Percentiles rank a stretch among this genome's conserved stretches.
Conservation (phyloP, 35 echinoderm and acorn worm genomes). For the Stichopus chloronotus region DNA sequence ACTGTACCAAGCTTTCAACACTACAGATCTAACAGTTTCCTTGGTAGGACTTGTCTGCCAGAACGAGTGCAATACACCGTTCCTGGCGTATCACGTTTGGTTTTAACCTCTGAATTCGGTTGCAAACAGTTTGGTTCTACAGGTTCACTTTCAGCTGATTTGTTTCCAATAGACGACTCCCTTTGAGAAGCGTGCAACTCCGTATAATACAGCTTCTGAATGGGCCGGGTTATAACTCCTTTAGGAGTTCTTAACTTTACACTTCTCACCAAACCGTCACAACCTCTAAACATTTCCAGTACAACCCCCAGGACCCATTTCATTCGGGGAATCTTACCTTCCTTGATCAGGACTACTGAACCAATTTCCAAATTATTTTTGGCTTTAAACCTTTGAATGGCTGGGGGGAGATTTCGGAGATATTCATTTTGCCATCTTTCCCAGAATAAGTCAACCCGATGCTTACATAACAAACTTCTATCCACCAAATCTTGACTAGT, state of each 20-base stretch:
- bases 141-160: not conserved
- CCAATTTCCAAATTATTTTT: constrained; percentile 40
- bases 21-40: not conserved
- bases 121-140: not conserved
- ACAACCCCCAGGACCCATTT: constrained; percentile 40
- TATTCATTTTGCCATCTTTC: constrained; percentile 46
- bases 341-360: constrained; percentile 42
- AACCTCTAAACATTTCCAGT: constrained; percentile 6
- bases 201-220: not conserved
- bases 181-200: constrained; percentile 1
- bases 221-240: not conserved
- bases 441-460: constrained; percentile 8
- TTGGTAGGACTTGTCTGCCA: not conserved
- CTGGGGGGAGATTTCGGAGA: constrained; percentile 32
- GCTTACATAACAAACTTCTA: constrained; percentile 28
- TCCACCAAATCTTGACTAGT: constrained; percentile 25
- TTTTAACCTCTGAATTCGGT: not conserved
- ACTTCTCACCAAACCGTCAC: constrained; percentile 5
- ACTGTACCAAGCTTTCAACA: constrained; percentile 8
- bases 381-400: constrained; percentile 32
- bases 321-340: constrained; percentile 39
- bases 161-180: not conserved
- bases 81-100: not conserved
- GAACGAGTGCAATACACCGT: constrained; percentile 16
- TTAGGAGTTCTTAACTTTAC: constrained; percentile 11